Evolutionary conservation across 2,113 vertebrate genomes (phyloP).

Genomic region (Saguinus imperator): DNA sequence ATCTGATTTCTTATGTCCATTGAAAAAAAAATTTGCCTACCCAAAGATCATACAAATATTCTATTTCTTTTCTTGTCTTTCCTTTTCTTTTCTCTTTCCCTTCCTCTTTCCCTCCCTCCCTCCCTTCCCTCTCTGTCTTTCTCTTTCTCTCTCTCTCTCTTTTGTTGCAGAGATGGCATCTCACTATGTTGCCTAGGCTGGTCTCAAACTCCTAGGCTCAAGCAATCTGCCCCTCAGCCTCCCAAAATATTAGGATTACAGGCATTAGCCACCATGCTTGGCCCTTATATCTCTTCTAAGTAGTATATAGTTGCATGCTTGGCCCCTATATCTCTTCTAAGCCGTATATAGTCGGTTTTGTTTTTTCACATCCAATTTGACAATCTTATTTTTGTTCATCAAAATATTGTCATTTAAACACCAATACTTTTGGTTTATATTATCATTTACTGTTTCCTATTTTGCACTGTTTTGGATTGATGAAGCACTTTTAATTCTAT

Average conservation of each 20-base stretch:
- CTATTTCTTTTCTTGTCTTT: neutral
- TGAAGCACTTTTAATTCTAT: neutral
- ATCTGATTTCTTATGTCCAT: neutral
- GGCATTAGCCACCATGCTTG: too few species aligned
- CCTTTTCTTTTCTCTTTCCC: too few species aligned
- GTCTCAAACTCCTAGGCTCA: too few species aligned
- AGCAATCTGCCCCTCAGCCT: too few species aligned
- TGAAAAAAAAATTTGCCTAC: neutral
- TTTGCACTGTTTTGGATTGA: neutral
- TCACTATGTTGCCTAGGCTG: too few species aligned
- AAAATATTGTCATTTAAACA: neutral
- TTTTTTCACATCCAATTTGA: neutral
- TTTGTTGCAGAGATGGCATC: too few species aligned
- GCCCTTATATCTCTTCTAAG: neutral
- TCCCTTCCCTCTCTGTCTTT: too few species aligned
- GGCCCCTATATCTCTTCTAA: neutral
- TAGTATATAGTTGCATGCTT: neutral
- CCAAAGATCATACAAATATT: neutral
- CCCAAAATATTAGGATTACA: too few species aligned
- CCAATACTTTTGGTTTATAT: neutral
- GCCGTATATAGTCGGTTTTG: neutral
- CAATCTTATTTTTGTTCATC: neutral
- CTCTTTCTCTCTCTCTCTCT: too few species aligned
- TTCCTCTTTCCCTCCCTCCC: too few species aligned
- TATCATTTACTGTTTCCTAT: neutral